phyloP scores from a whole-genome alignment of 2,797 vertebrate species.

The Phalanger gymnotis region DNA sequence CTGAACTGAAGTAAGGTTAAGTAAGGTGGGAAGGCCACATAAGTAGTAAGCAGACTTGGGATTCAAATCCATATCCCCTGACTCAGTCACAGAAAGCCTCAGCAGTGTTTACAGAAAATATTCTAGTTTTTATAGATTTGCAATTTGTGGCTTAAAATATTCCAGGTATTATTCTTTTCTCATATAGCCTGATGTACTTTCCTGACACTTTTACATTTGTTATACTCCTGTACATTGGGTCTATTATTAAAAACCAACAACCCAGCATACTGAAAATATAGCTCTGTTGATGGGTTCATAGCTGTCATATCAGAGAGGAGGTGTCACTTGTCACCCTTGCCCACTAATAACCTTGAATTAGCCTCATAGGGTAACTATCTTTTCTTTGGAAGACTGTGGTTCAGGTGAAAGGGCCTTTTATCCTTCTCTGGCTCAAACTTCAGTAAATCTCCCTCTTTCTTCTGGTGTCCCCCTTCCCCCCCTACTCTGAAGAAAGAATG shows the following conservation, averaged over 20 bases:
- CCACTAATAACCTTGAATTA: background rate
- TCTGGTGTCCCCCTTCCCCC: background rate
- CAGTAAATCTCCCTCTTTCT: background rate
- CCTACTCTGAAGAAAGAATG: background rate
- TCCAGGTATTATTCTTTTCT: background rate
- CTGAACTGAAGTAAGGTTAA: no score
- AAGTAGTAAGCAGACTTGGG: no score
- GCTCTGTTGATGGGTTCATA: background rate
- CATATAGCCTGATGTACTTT: background rate
- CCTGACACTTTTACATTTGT: background rate
- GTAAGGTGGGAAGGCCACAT: no score
- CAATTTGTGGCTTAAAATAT: background rate
- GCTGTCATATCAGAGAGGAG: slow-evolving; percentile 9
- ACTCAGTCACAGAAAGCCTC: background rate
- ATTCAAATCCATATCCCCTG: no score
- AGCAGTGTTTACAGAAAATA: background rate
- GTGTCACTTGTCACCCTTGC: background rate
- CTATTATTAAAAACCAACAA: background rate
- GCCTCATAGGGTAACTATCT: background rate
- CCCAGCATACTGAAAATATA: background rate
- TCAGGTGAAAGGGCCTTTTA: background rate
- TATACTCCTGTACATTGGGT: background rate
- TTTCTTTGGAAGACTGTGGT: slow-evolving; percentile 36
- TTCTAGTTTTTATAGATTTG: background rate
- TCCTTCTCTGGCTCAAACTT: slow-evolving; percentile 9